Conservation (phyloP, 2,888 invertebrate species). For the Romanomermis culicivorax region DNA sequence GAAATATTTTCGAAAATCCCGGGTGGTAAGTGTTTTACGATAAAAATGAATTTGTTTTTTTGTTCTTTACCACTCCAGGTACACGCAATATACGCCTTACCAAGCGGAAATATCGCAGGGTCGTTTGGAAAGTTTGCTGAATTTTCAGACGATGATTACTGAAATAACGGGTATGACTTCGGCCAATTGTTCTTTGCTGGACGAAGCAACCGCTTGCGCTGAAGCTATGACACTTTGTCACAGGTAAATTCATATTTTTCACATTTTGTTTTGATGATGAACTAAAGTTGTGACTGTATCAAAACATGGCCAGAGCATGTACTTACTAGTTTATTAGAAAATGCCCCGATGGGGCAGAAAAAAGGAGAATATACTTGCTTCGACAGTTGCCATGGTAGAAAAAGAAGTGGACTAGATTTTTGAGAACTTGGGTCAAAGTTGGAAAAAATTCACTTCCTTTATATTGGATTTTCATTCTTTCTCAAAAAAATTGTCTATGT, state of each 20-base stretch:
- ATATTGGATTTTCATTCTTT: too few relatives aligned
- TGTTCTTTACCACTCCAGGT: conserved; percentile 39
- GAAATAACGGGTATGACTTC: conserved; percentile 85
- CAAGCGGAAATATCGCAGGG: conserved; percentile 95
- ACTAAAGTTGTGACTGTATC: background rate
- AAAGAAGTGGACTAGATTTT: too few relatives aligned
- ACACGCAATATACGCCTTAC: conserved; percentile 92
- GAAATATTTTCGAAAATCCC: conserved; percentile 95
- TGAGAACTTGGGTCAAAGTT: too few relatives aligned
- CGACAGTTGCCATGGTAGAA: too few relatives aligned
- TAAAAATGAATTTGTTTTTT: background rate
- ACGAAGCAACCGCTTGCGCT: conserved; percentile 90
- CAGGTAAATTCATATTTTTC: conserved; percentile 37
- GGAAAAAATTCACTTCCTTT: too few relatives aligned
- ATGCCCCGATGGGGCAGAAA: too few relatives aligned
- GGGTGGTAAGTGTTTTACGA: conserved; percentile 52
- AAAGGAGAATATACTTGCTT: too few relatives aligned
- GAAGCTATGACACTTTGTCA: conserved; percentile 78
- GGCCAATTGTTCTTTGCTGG: conserved; percentile 82
- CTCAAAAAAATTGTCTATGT: too few relatives aligned
- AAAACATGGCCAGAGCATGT: too few relatives aligned
- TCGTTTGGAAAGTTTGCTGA: conserved; percentile 72
- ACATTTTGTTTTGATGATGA: background rate
- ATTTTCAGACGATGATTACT: conserved; percentile 90
- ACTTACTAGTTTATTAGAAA: too few relatives aligned